Base-by-base conservation (phyloP, 2,797 vertebrate genomes). In the Pagetopsis macropterus region DNA sequence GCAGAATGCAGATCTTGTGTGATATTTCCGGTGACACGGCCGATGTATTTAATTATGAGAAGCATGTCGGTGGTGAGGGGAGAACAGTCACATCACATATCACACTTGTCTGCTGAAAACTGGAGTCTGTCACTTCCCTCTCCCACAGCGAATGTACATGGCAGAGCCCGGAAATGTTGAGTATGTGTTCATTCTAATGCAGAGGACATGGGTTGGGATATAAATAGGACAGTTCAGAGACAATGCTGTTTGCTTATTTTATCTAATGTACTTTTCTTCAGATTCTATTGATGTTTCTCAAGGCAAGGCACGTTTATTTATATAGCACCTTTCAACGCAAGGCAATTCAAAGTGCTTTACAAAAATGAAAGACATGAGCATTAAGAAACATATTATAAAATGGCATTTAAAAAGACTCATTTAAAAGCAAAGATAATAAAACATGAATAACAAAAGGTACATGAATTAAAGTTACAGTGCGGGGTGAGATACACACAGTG, bases 71-170 rank as follows among this genome's bases (percentile, higher is more conserved):
- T 81, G 64, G 82, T 65, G 80, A 85, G 78, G 75, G 65, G 81
- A 66, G 78, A 77, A 69, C 78, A 87, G 89, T 87, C 90, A 86
- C 81, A 78, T 82, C 83, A 74, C 81, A 82, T 86, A 79, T 92
- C 87, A 89, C 91, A 92, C 88, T 88, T 86, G 81, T 77, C 81
- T 17, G n/a, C 78, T 73, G 48, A 89, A 86, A 73, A 78, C 81
- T 62, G 52, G 67, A 86, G 84, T 70, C 78, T 82, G 88, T 84
- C 83, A 75, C 84, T 56, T 82, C 84, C 44, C 69, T 75, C 61
- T 75, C 63, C 72, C 89, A 86, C 83, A 70, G 82, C 64, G 10
- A 85, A 87, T 83, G 78, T 75, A 85, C 57, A 61, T 81, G 86
- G 54, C 85, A 84, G 79, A 78, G 75, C 81, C 81, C 65, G 65